Evolutionary conservation across 1,140 invertebrate genomes (phyloP), one percentile per base, ranked within the genome.

Genomic region (Agraylea sexmaculata): DNA sequence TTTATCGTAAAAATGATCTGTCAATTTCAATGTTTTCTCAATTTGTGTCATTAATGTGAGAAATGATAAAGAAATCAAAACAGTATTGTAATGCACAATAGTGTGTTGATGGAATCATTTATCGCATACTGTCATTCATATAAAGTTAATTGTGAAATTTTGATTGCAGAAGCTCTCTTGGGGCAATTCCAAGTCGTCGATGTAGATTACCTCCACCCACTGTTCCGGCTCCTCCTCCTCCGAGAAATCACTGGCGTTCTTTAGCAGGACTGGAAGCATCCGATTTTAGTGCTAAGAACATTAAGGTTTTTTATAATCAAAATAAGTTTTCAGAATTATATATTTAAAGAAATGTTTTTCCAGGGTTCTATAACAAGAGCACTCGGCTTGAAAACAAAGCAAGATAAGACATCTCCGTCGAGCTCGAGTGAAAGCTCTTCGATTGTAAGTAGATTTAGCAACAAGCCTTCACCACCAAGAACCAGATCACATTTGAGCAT

Each of bases 281-380:
- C n/a, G 47, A 49, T 23, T 37, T 49, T 32, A 37, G 43, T 28
- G 47, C 47, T 23, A 49, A 49, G 36, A 49, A 49, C 29, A 49
- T 49, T 12, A 49, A 49, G 37, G 47, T 45, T n/a, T n/a, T n/a
- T n/a, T n/a, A n/a, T n/a, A n/a, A n/a, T n/a, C n/a, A n/a, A n/a
- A n/a, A n/a, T n/a, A n/a, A n/a, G n/a, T n/a, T n/a, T n/a, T n/a
- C n/a, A n/a, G n/a, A n/a, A n/a, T n/a, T n/a, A n/a, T n/a, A n/a
- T n/a, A n/a, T n/a, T n/a, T n/a, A n/a, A n/a, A n/a, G n/a, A n/a
- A n/a, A n/a, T n/a, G n/a, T 42, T 18, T 46, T 64, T 64, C 13
- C 66, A 85, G 81, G 81, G 81, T 28, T 84, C 81, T 23, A 66
- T 85, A 53, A 79, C 78, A 39, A 69, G 80, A 46, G 83, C 80